phyloP scores from a whole-genome alignment of 1,140 invertebrate genomes.

The Druon quercuslanigerum region DNA sequence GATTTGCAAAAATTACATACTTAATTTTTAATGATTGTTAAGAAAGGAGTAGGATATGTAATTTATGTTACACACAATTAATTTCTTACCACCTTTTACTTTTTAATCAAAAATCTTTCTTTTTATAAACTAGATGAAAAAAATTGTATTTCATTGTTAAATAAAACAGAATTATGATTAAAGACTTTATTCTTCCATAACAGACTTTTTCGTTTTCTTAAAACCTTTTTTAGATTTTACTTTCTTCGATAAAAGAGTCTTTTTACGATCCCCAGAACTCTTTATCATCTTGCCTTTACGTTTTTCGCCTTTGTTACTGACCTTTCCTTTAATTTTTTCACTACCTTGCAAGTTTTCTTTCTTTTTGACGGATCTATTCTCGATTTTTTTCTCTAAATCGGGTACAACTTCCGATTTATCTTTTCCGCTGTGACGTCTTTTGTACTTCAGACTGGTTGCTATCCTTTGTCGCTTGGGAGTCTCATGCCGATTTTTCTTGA shows the following conservation, averaged over 20 bases:
- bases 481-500: conserved; percentile 77
- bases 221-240: not conserved
- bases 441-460: conserved; percentile 76
- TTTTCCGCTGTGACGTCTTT: conserved; percentile 45
- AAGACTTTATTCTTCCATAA: not conserved
- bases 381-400: not conserved
- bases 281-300: not conserved
- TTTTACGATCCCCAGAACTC: not conserved
- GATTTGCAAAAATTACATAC: too few species aligned
- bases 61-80: not conserved
- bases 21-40: not conserved
- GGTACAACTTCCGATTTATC: not conserved
- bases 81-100: not conserved
- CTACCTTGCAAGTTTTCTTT: conserved; percentile 24
- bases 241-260: not conserved
- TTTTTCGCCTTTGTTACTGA: not conserved
- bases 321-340: not conserved
- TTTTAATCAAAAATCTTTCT: not conserved
- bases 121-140: not conserved
- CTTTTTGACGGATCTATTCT: conserved; percentile 16
- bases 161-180: not conserved
- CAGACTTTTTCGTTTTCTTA: not conserved
- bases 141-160: too few species aligned
- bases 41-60: not conserved
- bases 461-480: conserved; percentile 80